A percentile compares a stretch with the other conserved stretches of the same genome.
Evolutionary conservation across 2,797 vertebrate species (phyloP).

Genomic region (Paedocypris micromegethes): DNA sequence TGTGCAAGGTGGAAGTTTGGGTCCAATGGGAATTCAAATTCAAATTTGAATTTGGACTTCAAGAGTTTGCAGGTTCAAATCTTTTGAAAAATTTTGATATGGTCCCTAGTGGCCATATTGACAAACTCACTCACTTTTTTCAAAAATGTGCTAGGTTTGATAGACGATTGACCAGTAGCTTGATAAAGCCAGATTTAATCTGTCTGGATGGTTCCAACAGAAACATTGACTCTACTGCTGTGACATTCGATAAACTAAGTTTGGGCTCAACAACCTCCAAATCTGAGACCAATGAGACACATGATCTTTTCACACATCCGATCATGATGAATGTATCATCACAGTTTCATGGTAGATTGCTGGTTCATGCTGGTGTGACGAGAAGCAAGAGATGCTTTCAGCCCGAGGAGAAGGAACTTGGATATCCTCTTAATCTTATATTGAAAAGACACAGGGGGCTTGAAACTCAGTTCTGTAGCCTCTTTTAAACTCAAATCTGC

Average conservation of each 20-base stretch:
- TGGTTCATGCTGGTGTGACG: slow-evolving; percentile 24
- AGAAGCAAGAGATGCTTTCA: slow-evolving; percentile 24
- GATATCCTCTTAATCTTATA: slow-evolving; percentile 25
- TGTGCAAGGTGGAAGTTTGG: no score
- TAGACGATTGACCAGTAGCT: no score
- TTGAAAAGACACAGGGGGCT: slow-evolving; percentile 1
- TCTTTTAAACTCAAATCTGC: not conserved
- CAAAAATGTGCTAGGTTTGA: no score
- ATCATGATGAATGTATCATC: slow-evolving; percentile 28
- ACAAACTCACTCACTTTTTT: no score
- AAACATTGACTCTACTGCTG: no score
- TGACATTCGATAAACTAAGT: slow-evolving; percentile 1
- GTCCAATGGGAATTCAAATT: no score
- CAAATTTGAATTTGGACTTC: no score
- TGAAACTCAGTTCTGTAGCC: slow-evolving; percentile 26
- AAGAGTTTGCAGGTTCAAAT: no score
- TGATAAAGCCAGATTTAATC: no score
- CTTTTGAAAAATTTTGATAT: no score
- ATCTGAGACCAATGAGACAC: slow-evolving; percentile 1
- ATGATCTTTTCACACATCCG: not conserved
- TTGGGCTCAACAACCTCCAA: slow-evolving; percentile 4
- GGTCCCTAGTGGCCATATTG: no score
- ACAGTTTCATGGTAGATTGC: slow-evolving; percentile 20
- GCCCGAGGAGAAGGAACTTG: slow-evolving; percentile 7
- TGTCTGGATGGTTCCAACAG: no score